A percentile compares a stretch with the other conserved stretches of the same genome.
Evolutionary conservation across 2,888 invertebrate species (phyloP).

Genomic region (Diloba caeruleocephala): DNA sequence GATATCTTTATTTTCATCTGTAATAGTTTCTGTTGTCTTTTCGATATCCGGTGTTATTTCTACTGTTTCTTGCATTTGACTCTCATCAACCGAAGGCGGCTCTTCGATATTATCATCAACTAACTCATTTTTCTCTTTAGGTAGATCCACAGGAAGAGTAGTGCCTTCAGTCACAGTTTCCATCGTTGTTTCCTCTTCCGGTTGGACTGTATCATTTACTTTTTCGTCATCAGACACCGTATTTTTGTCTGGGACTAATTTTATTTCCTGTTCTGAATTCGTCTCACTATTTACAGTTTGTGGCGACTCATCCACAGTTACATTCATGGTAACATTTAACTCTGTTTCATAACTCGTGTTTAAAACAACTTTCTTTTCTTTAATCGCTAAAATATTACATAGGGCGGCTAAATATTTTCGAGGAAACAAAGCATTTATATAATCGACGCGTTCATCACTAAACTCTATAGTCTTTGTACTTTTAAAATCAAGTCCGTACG

Average conservation of each 20-base stretch:
- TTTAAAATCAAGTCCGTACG: conserved; percentile 90
- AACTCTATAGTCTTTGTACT: conserved; percentile 87
- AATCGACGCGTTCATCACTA: conserved; percentile 85
- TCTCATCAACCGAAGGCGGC: conserved; percentile 63
- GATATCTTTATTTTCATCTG: conserved; percentile 70
- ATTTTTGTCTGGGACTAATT: conserved; percentile 73
- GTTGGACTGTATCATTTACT: conserved; percentile 70
- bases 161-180: conserved; percentile 66
- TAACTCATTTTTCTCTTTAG: conserved; percentile 70
- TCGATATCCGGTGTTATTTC: conserved; percentile 64
- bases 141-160: conserved; percentile 66
- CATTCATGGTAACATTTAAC: conserved; percentile 82
- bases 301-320: conserved; percentile 78
- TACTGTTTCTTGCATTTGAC: conserved; percentile 59
- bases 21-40: conserved; percentile 61
- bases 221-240: conserved; percentile 74
- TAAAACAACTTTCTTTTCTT: conserved; percentile 91
- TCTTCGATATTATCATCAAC: conserved; percentile 71
- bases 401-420: conserved; percentile 92
- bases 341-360: conserved; percentile 90
- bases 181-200: conserved; percentile 68
- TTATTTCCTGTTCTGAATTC: conserved; percentile 75
- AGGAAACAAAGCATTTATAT: conserved; percentile 90
- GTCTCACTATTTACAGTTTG: conserved; percentile 73
- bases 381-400: conserved; percentile 93